Evolutionary conservation across 2,113 vertebrate species (phyloP), one percentile per base, ranked within the genome.

Genomic region (Pycnonotus jocosus): DNA sequence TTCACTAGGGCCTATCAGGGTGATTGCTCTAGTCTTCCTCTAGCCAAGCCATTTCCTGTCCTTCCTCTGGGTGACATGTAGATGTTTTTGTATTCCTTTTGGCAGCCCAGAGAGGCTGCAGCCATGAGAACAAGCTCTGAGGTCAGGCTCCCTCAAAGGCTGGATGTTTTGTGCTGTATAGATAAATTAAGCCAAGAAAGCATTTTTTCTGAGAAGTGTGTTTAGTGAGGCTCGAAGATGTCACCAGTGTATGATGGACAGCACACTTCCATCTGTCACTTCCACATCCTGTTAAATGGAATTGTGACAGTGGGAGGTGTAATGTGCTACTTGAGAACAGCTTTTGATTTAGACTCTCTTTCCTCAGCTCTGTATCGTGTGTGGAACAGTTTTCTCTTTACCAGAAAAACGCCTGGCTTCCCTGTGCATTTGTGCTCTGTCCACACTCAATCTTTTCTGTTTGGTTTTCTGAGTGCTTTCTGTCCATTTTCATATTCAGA

Each of bases 211-310:
- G 64, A 65, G 51, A 9, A 48, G 2, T 35, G 6, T 16, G 17
- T 72, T 62, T 60, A 58, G 33, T 80, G 44, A 64, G 51, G 12
- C n/a, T 83, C 0, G 0, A 62, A 61, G 57, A 51, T 5, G 0
- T 79, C 6, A 5, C 44, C 44, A 33, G 12, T 50, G 33, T 48
- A 42, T 57, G 78, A 33, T 73, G 82, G 89, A 37, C 79, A 78
- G 37, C 2, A 3, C 68, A 57, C 37, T 25, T 88, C 68, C 53
- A 60, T 64, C 82, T 86, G 54, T 76, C 83, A 47, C 83, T 91
- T 88, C 48, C 25, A 40, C 40, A 12, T 79, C 77, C 54, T 30
- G 18, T 45, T 61, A 65, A 44, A 53, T 40, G 25, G 21, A 33
- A 23, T 45, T 57, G 35, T 72, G 88, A 40, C 37, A 86, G 48